Base-by-base conservation (phyloP, 2,113 vertebrate species). In the Fregata magnificens region DNA sequence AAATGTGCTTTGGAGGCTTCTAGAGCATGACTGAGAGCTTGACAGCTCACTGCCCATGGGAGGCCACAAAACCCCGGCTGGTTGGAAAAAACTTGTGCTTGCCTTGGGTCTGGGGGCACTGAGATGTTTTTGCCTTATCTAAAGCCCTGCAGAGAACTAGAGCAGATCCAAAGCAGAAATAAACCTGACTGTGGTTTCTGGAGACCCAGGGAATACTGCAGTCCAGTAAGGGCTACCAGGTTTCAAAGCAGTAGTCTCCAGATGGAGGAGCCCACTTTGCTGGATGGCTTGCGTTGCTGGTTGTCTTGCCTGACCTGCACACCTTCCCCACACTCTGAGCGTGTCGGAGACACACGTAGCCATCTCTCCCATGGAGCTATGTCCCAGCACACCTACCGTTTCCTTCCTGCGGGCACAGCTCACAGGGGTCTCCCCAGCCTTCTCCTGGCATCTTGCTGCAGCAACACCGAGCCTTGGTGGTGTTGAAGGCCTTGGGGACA, bases 341-440 rank as follows among this genome's bases (percentile, higher is more conserved):
- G 1, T 1, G 29, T 8, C 2, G 4, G 16, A 55, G 32, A 5
- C 67, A 19, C 36, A 3, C 2, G 1, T 13, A 32, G 32, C 36
- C 44, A 11, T 3, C 31, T 29, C n/a, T 18, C n/a, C 45, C 8
- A 0, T 0, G 29, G 59, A 58, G 42, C 26, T 4, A 6, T 8
- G 24, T 31, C 31, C 16, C 56, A 32, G 7, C 42, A 13, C 16
- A 66, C 98, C 94, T 90, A 99, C 99, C 99, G 4, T 99, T 99
- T 3, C 84, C 98, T 49, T 99, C 98, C 70, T 98, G 98, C 0
- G 99, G 99, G 82, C 99, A 99, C 85, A 99, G 99, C 94, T 99
- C 99, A 9, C 99, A 99, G n/a, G 99, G 99, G 28, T 99, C 98
- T 2, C 99, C 99, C 99, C 99, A 99, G 31, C 99, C 99, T 93